phyloP scores from a whole-genome alignment of 2,888 invertebrate genomes.

The Dynastes tityus region DNA sequence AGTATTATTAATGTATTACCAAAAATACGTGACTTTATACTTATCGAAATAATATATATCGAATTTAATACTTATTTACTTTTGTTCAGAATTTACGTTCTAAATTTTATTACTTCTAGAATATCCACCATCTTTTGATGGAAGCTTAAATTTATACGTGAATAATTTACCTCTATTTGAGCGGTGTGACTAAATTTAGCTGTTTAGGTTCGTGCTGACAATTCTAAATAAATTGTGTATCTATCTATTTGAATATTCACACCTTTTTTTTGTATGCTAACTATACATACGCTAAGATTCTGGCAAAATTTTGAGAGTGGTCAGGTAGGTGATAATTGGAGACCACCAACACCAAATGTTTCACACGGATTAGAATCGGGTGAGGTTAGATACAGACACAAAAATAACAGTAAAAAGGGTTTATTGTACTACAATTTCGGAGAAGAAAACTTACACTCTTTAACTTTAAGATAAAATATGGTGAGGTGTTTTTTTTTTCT shows the following conservation, averaged over 20 bases:
- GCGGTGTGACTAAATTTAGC: neutral
- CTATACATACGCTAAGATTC: neutral
- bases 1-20: too few species aligned
- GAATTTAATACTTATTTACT: slow-evolving; percentile 12
- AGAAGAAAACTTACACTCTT: too few species aligned
- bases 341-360: neutral
- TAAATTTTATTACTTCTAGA: slow-evolving; percentile 8
- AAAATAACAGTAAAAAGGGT: too few species aligned
- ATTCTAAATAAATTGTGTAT: neutral
- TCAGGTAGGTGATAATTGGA: slow-evolving; percentile 3
- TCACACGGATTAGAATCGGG: neutral
- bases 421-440: too few species aligned
- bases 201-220: neutral
- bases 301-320: slow-evolving; percentile 7
- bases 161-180: neutral
- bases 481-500: too few species aligned
- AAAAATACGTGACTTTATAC: slow-evolving; percentile 17
- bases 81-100: neutral
- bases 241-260: neutral
- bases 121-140: neutral
- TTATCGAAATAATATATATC: neutral
- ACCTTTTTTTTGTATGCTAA: neutral
- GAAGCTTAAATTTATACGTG: neutral
- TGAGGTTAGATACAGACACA: too few species aligned
- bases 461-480: too few species aligned